Base-by-base conservation (phyloP, 2,888 invertebrate genomes). In the Patella depressa region DNA sequence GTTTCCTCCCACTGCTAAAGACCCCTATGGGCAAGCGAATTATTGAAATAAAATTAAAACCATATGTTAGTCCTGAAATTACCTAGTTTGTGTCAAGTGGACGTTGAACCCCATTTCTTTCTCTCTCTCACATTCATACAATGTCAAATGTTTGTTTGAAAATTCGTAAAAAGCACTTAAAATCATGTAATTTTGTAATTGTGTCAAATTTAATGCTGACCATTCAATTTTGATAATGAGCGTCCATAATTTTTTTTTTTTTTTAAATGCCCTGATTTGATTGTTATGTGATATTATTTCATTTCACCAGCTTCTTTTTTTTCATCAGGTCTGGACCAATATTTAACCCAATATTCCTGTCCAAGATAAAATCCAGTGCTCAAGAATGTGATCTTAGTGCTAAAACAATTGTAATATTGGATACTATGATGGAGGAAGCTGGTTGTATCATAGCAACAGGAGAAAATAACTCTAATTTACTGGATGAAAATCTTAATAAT, bases 291-390 rank as follows among this genome's bases (percentile, higher is more conserved):
- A 19, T 19, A 29, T 71, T 15, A 24, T 7, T 71, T 19, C 0
- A 45, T 45, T 45, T 34, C 7, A 29, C 29, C 45, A 4, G 2
- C 73, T 24, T 59, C 59, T 19, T 15, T 70, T 17, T 73, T 57
- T 55, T 29, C 71, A 70, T 15, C 72, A 80, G 80, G 80, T 74
- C 76, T 24, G 80, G 78, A 17, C 45, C 69, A 29, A 74, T 80
- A 7, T 74, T 29, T 74, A 73, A 80, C 11, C 54, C 55, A 53
- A 71, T 24, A 9, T 74, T 80, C 59, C 17, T 80, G 54, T 24
- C n/a, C 9, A 24, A 65, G 54, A n/a, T 80, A 15, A 65, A 69
- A 9, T 34, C 19, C 11, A 69, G 74, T 45, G 74, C 76, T 14
- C 54, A 73, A 7, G 55, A 74, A 9, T 19, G 78, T 53, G 15